Conservation (phyloP, 2,797 vertebrate species). For the Hephaestus fuliginosus region DNA sequence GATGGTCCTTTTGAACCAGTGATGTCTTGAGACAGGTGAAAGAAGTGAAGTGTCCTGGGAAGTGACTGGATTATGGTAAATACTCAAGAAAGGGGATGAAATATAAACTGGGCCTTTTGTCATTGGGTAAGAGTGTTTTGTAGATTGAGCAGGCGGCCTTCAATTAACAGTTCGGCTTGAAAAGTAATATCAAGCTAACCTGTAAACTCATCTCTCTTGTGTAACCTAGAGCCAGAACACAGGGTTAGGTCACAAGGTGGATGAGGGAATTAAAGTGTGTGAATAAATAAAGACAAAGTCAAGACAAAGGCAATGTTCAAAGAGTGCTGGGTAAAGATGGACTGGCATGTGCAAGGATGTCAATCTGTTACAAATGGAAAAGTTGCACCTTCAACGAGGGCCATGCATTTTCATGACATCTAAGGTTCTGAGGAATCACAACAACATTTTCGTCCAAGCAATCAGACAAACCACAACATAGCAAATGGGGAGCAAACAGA, state of each 20-base stretch:
- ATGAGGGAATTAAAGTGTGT: constrained; percentile 56
- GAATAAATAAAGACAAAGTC: constrained; percentile 48
- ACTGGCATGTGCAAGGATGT: constrained; percentile 40
- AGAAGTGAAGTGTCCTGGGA: constrained; percentile 39
- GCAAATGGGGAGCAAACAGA: constrained; percentile 26
- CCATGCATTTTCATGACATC: constrained; percentile 41
- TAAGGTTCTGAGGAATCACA: constrained; percentile 17
- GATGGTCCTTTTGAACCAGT: constrained; percentile 51
- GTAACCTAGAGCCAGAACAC: constrained; percentile 73
- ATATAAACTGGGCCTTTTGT: constrained; percentile 16
- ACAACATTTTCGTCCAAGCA: constrained; percentile 34
- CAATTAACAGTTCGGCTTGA: constrained; percentile 43
- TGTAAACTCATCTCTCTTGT: constrained; percentile 65
- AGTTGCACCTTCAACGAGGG: constrained; percentile 16
- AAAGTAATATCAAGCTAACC: constrained; percentile 37
- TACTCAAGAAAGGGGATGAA: constrained; percentile 23
- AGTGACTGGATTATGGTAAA: constrained; percentile 34
- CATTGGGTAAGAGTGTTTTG: background rate
- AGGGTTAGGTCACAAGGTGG: constrained; percentile 75
- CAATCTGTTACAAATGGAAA: constrained; percentile 27
- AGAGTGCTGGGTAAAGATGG: constrained; percentile 36
- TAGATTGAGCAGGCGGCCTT: constrained; percentile 35
- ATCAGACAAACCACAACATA: constrained; percentile 28
- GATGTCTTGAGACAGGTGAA: constrained; percentile 43
- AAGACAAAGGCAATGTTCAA: constrained; percentile 57